Conservation (phyloP, 2,797 vertebrate genomes). For the Phaenicophaeus curvirostris region DNA sequence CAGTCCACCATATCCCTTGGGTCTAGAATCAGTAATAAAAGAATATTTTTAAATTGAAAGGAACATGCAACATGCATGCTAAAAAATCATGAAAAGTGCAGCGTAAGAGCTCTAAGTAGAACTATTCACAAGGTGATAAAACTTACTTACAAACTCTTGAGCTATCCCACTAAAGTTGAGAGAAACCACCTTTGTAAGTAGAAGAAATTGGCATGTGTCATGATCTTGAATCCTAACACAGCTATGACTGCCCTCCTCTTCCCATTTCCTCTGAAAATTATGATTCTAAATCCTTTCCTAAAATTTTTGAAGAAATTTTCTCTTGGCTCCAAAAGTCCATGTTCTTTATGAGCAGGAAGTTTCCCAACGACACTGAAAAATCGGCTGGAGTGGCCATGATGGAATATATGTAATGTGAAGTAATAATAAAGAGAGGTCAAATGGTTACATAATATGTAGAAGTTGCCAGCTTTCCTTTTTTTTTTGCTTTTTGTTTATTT, state of each 20-base stretch:
- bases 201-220: neutral
- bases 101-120: neutral
- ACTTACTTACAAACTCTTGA: neutral
- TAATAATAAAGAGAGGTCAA: neutral
- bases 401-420: neutral
- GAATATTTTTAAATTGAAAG: neutral
- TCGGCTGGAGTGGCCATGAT: fast-evolving
- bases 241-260: neutral
- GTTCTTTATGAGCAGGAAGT: neutral
- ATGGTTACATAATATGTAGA: neutral
- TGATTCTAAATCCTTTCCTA: neutral
- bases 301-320: neutral
- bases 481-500: no score
- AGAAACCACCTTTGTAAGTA: neutral
- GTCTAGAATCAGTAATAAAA: neutral
- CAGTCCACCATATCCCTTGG: neutral
- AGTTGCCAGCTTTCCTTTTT: neutral
- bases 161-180: neutral
- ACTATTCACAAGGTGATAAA: neutral
- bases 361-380: neutral
- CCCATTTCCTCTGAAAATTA: neutral
- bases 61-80: neutral
- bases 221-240: neutral
- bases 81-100: neutral
- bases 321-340: neutral